Evolutionary conservation across 2,888 invertebrate species (phyloP).

Genomic region (Orchestes rusci): DNA sequence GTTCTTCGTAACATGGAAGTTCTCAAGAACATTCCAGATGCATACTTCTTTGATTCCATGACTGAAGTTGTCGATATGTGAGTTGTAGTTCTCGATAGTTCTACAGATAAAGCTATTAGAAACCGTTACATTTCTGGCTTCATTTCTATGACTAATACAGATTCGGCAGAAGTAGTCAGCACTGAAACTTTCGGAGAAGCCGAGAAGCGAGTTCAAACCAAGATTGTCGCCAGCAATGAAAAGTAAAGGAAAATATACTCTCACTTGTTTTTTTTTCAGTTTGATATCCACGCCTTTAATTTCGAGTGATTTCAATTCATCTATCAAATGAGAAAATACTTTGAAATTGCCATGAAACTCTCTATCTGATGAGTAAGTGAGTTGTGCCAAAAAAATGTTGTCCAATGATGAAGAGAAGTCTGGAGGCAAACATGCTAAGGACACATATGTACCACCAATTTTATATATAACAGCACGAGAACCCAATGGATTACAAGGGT

Average conservation of each 20-base stretch:
- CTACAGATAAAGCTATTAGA: not conserved
- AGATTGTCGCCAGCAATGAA: not conserved
- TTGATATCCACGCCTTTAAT: not conserved
- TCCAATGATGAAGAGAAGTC: not conserved
- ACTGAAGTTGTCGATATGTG: not conserved
- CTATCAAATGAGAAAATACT: too few species aligned
- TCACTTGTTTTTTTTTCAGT: not conserved
- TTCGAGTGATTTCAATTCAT: not conserved
- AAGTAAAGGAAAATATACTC: not conserved
- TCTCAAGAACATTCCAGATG: conserved; percentile 1
- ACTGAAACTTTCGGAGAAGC: not conserved
- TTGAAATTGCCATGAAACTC: too few species aligned
- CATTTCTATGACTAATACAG: not conserved
- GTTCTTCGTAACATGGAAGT: conserved; percentile 8
- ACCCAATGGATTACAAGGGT: not conserved
- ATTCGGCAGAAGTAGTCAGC: not conserved
- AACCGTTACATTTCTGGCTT: too few species aligned
- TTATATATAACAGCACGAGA: not conserved
- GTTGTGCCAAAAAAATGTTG: not conserved
- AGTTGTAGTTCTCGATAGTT: conserved; percentile 2
- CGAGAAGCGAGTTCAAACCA: not conserved
- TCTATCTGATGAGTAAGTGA: not conserved
- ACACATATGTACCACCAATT: not conserved
- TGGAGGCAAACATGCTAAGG: not conserved
- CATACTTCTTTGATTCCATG: conserved; percentile 7